Conservation (phyloP, 1,140 invertebrate genomes). For the Drosophila hydei region DNA sequence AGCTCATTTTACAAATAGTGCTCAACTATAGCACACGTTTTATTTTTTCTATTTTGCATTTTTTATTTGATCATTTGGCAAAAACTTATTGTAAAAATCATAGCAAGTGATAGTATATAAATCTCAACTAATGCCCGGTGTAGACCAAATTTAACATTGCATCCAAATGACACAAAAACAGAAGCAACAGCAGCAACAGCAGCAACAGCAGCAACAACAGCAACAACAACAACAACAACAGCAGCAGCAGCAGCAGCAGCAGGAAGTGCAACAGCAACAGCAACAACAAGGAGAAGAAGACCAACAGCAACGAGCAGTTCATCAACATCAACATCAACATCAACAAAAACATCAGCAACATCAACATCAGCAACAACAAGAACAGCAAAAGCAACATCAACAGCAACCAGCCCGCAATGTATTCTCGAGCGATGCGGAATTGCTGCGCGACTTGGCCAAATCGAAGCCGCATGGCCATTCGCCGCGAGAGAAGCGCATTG, state of each 20-base stretch:
- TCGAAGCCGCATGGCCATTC: background rate
- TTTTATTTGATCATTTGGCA: slow-evolving; percentile 25
- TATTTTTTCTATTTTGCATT: slow-evolving; percentile 11
- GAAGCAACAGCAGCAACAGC: background rate
- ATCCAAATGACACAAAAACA: background rate
- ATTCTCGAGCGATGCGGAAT: background rate
- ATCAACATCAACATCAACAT: background rate
- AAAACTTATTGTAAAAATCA: slow-evolving; percentile 22
- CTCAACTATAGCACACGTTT: slow-evolving; percentile 9
- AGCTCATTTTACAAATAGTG: slow-evolving; percentile 14
- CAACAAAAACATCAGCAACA: too few species aligned
- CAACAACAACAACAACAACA: background rate
- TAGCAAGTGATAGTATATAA: slow-evolving; percentile 20
- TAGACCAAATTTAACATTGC: slow-evolving; percentile 3
- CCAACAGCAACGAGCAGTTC: background rate
- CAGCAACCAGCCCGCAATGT: background rate
- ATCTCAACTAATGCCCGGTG: background rate
- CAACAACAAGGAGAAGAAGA: background rate
- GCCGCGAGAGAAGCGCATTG: slow-evolving; percentile 40
- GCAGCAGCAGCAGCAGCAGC: too few species aligned
- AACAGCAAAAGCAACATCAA: background rate
- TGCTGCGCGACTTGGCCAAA: background rate
- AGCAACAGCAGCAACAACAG: too few species aligned
- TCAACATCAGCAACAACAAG: background rate
- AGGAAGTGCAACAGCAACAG: too few species aligned